Conservation (phyloP, 2,888 invertebrate genomes). For the Platerodrilus igneus region DNA sequence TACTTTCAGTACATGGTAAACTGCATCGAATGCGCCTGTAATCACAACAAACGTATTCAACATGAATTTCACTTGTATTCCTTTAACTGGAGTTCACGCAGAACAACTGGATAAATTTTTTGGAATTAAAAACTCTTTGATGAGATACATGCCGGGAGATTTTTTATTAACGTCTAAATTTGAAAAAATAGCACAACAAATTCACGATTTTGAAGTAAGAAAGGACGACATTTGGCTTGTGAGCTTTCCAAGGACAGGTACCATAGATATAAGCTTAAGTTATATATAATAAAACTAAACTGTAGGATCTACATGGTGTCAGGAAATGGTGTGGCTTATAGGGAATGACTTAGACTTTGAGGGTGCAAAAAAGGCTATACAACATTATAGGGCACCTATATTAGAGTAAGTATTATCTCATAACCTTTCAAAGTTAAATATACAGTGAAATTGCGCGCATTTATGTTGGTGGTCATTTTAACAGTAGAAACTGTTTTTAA, state of each 20-base stretch:
- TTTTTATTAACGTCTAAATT: slow-evolving; percentile 68
- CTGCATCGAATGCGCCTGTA: no score
- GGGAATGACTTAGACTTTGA: slow-evolving; percentile 75
- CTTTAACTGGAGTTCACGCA: slow-evolving; percentile 24
- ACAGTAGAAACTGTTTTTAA: no score
- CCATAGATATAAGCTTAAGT: no score
- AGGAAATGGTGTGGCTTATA: slow-evolving; percentile 91
- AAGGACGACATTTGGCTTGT: slow-evolving; percentile 80
- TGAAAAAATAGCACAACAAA: slow-evolving; percentile 62
- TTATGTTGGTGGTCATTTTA: no score
- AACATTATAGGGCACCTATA: slow-evolving; percentile 67
- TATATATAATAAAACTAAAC: background rate
- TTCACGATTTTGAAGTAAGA: slow-evolving; percentile 66
- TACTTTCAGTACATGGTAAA: no score
- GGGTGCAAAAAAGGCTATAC: slow-evolving; percentile 57
- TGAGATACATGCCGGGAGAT: slow-evolving; percentile 68
- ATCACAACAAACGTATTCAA: no score
- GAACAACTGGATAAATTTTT: slow-evolving; percentile 63
- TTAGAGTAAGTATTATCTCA: slow-evolving; percentile 65
- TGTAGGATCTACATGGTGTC: slow-evolving; percentile 85
- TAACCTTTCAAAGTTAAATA: no score
- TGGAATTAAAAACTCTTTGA: slow-evolving; percentile 63
- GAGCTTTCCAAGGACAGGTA: slow-evolving; percentile 86
- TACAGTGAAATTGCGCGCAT: no score
- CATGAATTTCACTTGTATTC: slow-evolving; percentile 25